A percentile compares a stretch with the other conserved stretches of the same genome.
phyloP scores from a whole-genome alignment of 2,888 invertebrate species.

The Eurytoma californica region DNA sequence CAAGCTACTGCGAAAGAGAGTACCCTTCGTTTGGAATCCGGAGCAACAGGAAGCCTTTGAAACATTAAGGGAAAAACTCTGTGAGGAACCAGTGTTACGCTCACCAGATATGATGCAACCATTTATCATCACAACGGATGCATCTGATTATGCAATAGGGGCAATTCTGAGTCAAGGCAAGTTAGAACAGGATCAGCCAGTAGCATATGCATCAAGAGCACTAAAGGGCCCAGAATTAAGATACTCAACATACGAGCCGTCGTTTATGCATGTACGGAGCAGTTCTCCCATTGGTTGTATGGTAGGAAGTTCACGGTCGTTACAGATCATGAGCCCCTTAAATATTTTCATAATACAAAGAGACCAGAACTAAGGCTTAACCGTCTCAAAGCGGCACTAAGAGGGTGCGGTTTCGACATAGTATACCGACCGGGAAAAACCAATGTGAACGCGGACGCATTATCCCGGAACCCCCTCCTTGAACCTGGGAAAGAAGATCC shows the following conservation, averaged over 20 bases:
- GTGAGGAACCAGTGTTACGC: conserved; percentile 35
- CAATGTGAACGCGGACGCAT: too few relatives aligned
- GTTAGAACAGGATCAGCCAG: conserved; percentile 40
- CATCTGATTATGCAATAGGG: conserved; percentile 34
- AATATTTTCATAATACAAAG: background rate
- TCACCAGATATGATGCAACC: conserved; percentile 34
- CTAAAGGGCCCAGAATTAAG: conserved; percentile 16
- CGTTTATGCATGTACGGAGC: conserved; percentile 26
- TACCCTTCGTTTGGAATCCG: background rate
- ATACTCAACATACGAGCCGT: conserved; percentile 48
- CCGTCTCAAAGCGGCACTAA: background rate
- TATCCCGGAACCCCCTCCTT: too few relatives aligned
- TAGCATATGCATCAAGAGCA: conserved; percentile 29
- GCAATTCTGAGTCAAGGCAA: conserved; percentile 45
- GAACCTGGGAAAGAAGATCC: too few relatives aligned
- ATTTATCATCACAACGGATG: conserved; percentile 53
- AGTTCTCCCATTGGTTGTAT: conserved; percentile 48
- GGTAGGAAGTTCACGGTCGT: conserved; percentile 36
- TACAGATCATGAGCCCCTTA: conserved; percentile 6
- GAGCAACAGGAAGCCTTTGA: conserved; percentile 45
- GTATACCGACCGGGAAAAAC: too few relatives aligned
- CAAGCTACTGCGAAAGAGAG: background rate
- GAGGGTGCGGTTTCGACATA: background rate
- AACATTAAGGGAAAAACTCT: conserved; percentile 50
- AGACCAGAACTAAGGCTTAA: background rate